Percentiles rank a stretch among this genome's conserved stretches.
These are phyloP conservation scores for Eubasilissa regina DNA, from an alignment of 1,140 invertebrate species.

Conservation along the genomic window DNA sequence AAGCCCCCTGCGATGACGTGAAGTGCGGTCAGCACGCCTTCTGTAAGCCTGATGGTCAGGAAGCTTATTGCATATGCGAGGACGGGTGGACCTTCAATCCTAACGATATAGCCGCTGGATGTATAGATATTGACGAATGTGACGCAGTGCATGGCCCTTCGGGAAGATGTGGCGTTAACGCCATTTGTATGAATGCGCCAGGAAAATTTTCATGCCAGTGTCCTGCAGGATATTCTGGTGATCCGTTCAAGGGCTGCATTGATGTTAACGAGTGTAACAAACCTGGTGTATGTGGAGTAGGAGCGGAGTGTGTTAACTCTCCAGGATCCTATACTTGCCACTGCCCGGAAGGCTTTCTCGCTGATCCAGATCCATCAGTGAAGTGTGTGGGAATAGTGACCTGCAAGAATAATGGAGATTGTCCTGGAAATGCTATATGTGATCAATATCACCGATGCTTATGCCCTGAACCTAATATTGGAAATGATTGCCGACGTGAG, in stretches of 20 bases:
- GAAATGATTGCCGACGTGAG: conserved; percentile 93
- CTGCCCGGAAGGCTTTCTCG: conserved; percentile 85
- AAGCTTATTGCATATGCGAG: conserved; percentile 94
- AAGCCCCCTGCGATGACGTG: conserved; percentile 93
- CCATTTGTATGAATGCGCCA: conserved; percentile 86
- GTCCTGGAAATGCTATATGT: conserved; percentile 92
- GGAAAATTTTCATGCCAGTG: conserved; percentile 86
- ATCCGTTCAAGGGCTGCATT: conserved; percentile 82
- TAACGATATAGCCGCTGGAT: conserved; percentile 88
- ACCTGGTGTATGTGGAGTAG: conserved; percentile 80
- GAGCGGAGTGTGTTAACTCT: conserved; percentile 85
- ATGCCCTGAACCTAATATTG: conserved; percentile 92
- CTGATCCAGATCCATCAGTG: conserved; percentile 86
- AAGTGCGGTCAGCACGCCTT: conserved; percentile 90
- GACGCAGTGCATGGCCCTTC: conserved; percentile 82
- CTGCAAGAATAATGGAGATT: conserved; percentile 83
- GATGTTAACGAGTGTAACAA: conserved; percentile 89
- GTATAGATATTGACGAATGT: conserved; percentile 96
- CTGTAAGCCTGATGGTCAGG: conserved; percentile 90
- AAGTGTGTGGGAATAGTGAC: conserved; percentile 86
- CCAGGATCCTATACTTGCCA: conserved; percentile 84
- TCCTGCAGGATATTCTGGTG: conserved; percentile 84
- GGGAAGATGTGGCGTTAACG: conserved; percentile 87
- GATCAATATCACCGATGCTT: conserved; percentile 83
- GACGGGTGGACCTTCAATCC: conserved; percentile 95